Percentiles rank a stretch among this genome's conserved stretches.
phyloP scores from a whole-genome alignment of 2,797 vertebrate species.

The Potorous gilbertii region DNA sequence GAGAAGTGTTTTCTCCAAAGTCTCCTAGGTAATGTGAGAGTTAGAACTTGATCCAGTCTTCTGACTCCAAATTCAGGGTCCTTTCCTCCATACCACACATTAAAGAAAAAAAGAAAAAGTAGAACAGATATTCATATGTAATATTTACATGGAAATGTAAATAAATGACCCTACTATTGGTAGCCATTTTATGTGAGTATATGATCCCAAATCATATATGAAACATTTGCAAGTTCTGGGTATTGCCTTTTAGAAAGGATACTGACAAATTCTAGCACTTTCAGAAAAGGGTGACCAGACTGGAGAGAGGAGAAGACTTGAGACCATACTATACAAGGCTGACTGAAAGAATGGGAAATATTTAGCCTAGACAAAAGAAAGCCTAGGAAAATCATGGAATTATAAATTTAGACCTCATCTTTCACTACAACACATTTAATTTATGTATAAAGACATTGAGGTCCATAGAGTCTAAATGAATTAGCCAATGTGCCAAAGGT shows the following conservation, averaged over 20 bases:
- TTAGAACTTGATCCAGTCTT: background rate
- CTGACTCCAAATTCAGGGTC: background rate
- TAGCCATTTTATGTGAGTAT: background rate
- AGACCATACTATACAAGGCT: background rate
- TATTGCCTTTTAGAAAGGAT: background rate
- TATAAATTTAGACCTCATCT: background rate
- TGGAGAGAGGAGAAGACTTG: background rate
- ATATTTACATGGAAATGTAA: background rate
- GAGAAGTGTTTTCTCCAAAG: background rate
- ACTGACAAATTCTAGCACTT: background rate
- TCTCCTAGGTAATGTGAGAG: background rate
- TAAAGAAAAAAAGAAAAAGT: background rate
- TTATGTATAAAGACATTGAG: background rate
- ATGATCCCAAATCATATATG: background rate
- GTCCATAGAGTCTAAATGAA: background rate
- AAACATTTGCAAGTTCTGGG: background rate
- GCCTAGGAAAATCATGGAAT: background rate
- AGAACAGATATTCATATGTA: background rate
- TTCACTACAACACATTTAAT: background rate
- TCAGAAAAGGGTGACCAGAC: background rate
- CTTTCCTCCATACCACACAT: background rate
- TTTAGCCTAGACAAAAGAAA: background rate
- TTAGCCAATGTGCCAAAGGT: background rate
- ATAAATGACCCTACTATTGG: background rate
- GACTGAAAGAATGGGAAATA: background rate